Evolutionary conservation across 2,113 vertebrate species (phyloP).

Genomic region (Peromyscus polionotus): DNA sequence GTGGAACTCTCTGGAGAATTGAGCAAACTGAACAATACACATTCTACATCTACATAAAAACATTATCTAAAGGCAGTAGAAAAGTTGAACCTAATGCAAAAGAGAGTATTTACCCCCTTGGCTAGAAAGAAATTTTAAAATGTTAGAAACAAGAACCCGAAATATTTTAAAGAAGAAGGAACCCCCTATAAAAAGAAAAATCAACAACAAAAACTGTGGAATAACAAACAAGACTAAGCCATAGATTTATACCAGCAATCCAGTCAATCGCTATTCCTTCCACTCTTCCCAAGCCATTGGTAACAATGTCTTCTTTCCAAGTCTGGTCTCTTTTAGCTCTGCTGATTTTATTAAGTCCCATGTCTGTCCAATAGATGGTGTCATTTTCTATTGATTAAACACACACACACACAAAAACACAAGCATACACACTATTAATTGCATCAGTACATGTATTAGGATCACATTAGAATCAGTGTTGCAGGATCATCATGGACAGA

Average conservation of each 20-base stretch:
- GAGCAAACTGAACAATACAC: conserved; percentile 62
- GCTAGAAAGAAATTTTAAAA: conserved; percentile 11
- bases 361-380: conserved; percentile 99
- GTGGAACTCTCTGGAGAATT: conserved; percentile 32
- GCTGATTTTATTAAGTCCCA: conserved; percentile 98
- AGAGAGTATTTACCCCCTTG: not conserved
- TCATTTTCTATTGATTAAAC: conserved; percentile 92
- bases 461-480: not conserved
- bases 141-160: not conserved
- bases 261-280: conserved; percentile 98
- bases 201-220: not conserved
- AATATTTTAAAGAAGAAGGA: conserved; percentile 39
- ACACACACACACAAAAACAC: not conserved
- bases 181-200: not conserved
- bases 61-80: conserved; percentile 28
- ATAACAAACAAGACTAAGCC: conserved; percentile 21
- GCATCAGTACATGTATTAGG: not conserved
- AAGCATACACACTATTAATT: not conserved
- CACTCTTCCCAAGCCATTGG: conserved; percentile 96
- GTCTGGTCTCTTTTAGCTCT: conserved; percentile 97
- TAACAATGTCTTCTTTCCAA: conserved; percentile 97
- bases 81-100: conserved; percentile 61
- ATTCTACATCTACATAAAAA: conserved; percentile 67
- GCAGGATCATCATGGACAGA: not conserved
- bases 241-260: conserved; percentile 93